Conservation (phyloP, 2,113 vertebrate genomes). For the Vidua macroura region DNA sequence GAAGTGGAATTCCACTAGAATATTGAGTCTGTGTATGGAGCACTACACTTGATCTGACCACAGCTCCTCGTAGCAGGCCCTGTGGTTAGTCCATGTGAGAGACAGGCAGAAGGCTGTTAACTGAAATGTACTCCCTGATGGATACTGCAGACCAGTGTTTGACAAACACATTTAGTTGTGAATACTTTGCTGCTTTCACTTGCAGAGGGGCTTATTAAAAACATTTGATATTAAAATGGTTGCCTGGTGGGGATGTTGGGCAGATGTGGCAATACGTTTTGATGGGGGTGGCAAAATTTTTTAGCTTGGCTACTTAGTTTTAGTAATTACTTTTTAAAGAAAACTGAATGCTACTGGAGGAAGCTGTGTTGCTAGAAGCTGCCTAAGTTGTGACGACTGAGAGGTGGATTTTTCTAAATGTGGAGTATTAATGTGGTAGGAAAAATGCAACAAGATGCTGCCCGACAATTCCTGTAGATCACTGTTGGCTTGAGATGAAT, state of each 20-base stretch:
- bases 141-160: background rate
- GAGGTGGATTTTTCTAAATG: background rate
- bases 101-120: background rate
- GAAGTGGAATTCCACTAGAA: background rate
- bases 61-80: background rate
- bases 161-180: background rate
- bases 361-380: background rate
- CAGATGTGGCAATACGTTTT: constrained; percentile 6
- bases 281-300: background rate
- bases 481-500: background rate
- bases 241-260: background rate
- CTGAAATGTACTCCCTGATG: background rate
- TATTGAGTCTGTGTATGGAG: background rate
- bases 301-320: background rate
- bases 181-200: background rate
- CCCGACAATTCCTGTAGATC: background rate
- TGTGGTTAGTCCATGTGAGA: background rate
- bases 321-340: background rate
- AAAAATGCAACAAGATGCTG: background rate
- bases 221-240: background rate
- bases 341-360: background rate
- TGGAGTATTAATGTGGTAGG: background rate
- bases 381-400: background rate
- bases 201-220: constrained; percentile 1
- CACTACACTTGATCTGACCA: background rate